Evolutionary conservation across 2,113 vertebrate species (phyloP).

Genomic region (Sphyrna mokarran): DNA sequence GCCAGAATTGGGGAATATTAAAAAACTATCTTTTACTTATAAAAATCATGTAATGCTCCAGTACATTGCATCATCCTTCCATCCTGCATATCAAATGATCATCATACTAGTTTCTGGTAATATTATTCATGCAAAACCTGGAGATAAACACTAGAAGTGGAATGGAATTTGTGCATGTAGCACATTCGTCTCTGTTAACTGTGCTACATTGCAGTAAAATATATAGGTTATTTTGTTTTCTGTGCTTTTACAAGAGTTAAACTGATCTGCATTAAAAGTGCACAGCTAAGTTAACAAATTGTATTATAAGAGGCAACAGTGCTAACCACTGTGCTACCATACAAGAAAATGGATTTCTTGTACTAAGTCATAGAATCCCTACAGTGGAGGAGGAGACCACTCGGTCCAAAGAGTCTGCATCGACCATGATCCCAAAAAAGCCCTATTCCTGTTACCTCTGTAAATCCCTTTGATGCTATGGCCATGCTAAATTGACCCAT

Average conservation of each 20-base stretch:
- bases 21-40: neutral
- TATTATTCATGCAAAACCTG: neutral
- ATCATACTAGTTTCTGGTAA: neutral
- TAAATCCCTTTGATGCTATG: too few relatives aligned
- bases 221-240: neutral
- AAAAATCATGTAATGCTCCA: neutral
- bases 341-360: too few relatives aligned
- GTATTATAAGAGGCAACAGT: neutral
- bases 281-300: neutral
- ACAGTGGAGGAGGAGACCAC: neutral
- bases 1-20: neutral
- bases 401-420: neutral
- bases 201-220: neutral
- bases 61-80: neutral
- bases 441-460: too few relatives aligned
- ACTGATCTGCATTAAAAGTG: neutral
- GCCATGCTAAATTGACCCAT: too few relatives aligned
- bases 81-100: neutral
- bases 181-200: neutral
- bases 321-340: too few relatives aligned
- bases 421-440: too few relatives aligned
- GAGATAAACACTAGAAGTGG: neutral
- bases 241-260: neutral
- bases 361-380: too few relatives aligned
- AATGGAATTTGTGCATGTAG: neutral